Evolutionary conservation across 2,797 vertebrate species (phyloP), one percentile per base, ranked within the genome.

Genomic region (Bryconaethiops microstoma): DNA sequence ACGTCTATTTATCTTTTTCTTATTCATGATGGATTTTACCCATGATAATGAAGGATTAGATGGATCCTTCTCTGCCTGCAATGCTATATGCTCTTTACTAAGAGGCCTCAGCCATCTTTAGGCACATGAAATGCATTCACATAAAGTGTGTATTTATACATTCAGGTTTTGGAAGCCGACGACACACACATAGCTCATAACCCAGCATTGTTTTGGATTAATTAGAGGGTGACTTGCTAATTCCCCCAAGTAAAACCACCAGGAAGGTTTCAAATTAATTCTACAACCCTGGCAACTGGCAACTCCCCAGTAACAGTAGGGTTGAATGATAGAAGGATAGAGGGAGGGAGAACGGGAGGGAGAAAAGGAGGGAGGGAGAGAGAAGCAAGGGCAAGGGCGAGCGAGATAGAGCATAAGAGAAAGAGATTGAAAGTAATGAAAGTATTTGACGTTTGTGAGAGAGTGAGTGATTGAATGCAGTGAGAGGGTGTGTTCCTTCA

Each of bases 191-290:
- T 52, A 74, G 76, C 73, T 82, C 74, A 75, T 82, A 82, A 80
- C 74, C 70, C 74, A 52, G 48, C 69, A 82, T 82, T 82, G 80
- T 85, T 84, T 75, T 65, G 52, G 67, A 80, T 79, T 84, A 82
- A 84, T 82, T 80, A 84, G 42, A 74, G 60, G 67, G 62, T 52
- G 4, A 79, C 71, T 80, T 50, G 50, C 55, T 80, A 67, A 82
- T 77, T 82, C 77, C 79, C 83, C 9, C 25, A 81, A 29, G 73
- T 29, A 78, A 17, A 80, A 76, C 74, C 63, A 82, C 62, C 23
- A 21, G 63, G 42, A 84, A 68, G 67, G 25, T 54, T 80, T 78
- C n/a, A 74, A 78, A 79, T 85, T 29, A 78, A 84, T 79, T 63
- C 42, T 14, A 74, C 74, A 54, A 59, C 8, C 57, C 54, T 59